Percentiles rank a stretch among this genome's conserved stretches.
Conservation (phyloP, 1,140 invertebrate species). For the Amyelois transitella region DNA sequence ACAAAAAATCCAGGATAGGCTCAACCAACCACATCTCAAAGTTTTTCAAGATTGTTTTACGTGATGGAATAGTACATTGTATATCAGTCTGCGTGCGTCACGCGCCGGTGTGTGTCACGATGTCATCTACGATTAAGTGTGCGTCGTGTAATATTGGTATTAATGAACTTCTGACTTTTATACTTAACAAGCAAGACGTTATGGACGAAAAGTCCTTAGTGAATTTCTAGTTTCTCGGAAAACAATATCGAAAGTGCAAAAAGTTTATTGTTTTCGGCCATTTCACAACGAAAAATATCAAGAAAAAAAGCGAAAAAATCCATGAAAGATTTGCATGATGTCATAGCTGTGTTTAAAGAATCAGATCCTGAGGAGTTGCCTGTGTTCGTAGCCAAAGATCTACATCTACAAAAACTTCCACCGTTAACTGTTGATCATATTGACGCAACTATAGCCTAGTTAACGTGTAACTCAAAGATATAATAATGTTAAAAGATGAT, state of each 20-base stretch:
- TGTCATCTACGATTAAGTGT: slow-evolving; percentile 1
- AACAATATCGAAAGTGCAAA: background rate
- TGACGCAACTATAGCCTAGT: background rate
- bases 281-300: background rate
- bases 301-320: slow-evolving; percentile 1
- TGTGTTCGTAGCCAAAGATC: slow-evolving; percentile 3
- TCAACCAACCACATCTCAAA: slow-evolving; percentile 31
- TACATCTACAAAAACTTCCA: slow-evolving; percentile 6
- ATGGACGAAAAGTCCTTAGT: slow-evolving; percentile 8
- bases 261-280: slow-evolving; percentile 3
- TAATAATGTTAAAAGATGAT: background rate
- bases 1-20: slow-evolving; percentile 25
- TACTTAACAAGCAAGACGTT: slow-evolving; percentile 6
- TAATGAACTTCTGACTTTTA: slow-evolving; percentile 3
- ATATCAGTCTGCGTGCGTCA: too few relatives aligned
- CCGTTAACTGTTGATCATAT: slow-evolving; percentile 4
- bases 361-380: background rate
- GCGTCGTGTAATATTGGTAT: slow-evolving; percentile 3
- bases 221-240: background rate
- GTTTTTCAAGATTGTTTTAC: slow-evolving; percentile 40
- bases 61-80: slow-evolving; percentile 37
- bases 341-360: slow-evolving; percentile 1
- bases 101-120: too few relatives aligned
- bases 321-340: background rate
- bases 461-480: too few relatives aligned